Conservation (phyloP, 2,797 vertebrate genomes). For the Pagetopsis macropterus region DNA sequence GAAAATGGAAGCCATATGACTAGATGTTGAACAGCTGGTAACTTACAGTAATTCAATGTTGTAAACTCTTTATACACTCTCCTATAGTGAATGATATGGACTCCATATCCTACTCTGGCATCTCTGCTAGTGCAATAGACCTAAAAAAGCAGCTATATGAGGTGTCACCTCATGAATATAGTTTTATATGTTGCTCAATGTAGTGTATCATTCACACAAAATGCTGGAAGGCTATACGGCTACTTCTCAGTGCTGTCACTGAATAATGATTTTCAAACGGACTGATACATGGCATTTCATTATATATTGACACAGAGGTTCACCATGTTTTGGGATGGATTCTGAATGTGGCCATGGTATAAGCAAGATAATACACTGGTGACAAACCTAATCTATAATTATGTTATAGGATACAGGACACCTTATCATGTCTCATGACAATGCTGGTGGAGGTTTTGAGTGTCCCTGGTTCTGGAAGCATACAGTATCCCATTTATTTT, state of each 20-base stretch:
- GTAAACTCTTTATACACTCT: slow-evolving; percentile 25
- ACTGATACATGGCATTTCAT: slow-evolving; percentile 1
- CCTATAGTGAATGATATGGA: background rate
- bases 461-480: background rate
- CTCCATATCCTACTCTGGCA: background rate
- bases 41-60: slow-evolving; percentile 1
- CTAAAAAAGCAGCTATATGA: slow-evolving; percentile 18
- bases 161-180: slow-evolving; percentile 41
- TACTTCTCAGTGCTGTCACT: background rate
- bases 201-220: slow-evolving; percentile 26
- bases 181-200: slow-evolving; percentile 44
- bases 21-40: slow-evolving; percentile 5
- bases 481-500: slow-evolving; percentile 6
- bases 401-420: background rate
- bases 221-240: background rate
- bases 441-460: background rate
- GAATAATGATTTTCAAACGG: slow-evolving; percentile 14
- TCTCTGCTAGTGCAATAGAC: slow-evolving; percentile 1
- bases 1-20: background rate
- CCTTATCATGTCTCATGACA: background rate
- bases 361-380: too few relatives aligned
- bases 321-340: background rate
- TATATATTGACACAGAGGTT: background rate
- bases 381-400: background rate
- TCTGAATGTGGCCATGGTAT: background rate